Evolutionary conservation across 2,888 invertebrate genomes (phyloP).

Genomic region (Euspilapteryx auroguttella): DNA sequence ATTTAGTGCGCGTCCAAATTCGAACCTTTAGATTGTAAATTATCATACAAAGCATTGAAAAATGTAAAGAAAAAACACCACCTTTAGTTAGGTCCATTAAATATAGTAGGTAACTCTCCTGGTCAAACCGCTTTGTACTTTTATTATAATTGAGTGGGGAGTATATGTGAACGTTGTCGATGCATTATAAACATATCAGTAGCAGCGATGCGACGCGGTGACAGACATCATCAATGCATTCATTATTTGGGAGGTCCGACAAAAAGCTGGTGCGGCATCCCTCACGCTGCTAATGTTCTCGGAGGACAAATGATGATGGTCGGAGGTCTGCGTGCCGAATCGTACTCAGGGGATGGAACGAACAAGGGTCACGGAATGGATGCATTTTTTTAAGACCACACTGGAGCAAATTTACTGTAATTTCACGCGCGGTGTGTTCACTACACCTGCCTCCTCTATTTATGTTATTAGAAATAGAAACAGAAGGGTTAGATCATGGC

Average conservation of each 20-base stretch:
- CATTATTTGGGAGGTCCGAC: conserved; percentile 3
- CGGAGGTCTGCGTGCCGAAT: conserved; percentile 43
- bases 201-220: neutral
- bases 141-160: too few species aligned
- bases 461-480: conserved; percentile 26
- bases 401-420: conserved; percentile 50
- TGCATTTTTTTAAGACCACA: conserved; percentile 30
- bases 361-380: conserved; percentile 32
- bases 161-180: too few species aligned
- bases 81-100: too few species aligned
- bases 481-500: conserved; percentile 8
- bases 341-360: conserved; percentile 40
- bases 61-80: too few species aligned
- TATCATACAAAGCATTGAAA: too few species aligned
- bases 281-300: conserved; percentile 10
- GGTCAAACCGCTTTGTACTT: too few species aligned
- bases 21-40: too few species aligned
- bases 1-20: too few species aligned
- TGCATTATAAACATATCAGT: conserved; percentile 2
- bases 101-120: too few species aligned
- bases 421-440: conserved; percentile 51
- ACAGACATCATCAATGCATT: neutral
- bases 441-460: conserved; percentile 32
- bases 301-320: conserved; percentile 4
- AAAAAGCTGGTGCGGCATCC: conserved; percentile 2